Evolutionary conservation across 2,888 invertebrate species (phyloP), one percentile per base, ranked within the genome.

Genomic region (Drosophila leonis): DNA sequence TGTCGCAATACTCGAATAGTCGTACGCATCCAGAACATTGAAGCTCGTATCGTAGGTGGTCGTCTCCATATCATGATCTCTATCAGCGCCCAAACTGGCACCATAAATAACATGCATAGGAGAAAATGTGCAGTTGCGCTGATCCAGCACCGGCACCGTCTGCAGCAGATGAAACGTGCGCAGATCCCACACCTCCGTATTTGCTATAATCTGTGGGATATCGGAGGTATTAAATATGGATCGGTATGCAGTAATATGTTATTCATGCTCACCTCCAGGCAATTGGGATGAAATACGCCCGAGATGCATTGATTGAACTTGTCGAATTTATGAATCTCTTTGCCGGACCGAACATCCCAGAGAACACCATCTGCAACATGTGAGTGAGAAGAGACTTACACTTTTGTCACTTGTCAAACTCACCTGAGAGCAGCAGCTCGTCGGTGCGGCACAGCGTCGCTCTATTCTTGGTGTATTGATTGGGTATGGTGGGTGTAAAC

Each of bases 141-240:
- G 98, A 92, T 99, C 98, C 73, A 99, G 94, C 0, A 97, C 96
- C 1, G 98, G 97, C 57, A 99, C 98, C 0, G 99, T 99, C 92
- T 98, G 96, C 39, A 99, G 93, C 46, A 99, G 94, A 91, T 98
- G 98, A 93, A 98, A 99, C 46, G 98, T 98, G 81, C 99, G 94
- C 31, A 99, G 93, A 92, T 99, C 99, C 99, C 99, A 99, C 61
- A 99, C 98, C 95, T 99, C 99, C 0, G 98, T 98, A 92, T 99
- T 99, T 63, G 99, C 98, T 89, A 99, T 97, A 44, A 98, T 95
- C 95, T 96, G 92, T 0, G 92, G 92, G 74, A 55, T 12, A 24
- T 7, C 15, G 13, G 27, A 0, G 3, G 3, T 4, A 54, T 7
- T 37, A 0, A 3, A 37, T n/a, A 6, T 7, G 4, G 4, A 20